Evolutionary conservation across 2,797 vertebrate species (phyloP), one percentile per base, ranked within the genome.

Genomic region (Silurus lanzhouensis): DNA sequence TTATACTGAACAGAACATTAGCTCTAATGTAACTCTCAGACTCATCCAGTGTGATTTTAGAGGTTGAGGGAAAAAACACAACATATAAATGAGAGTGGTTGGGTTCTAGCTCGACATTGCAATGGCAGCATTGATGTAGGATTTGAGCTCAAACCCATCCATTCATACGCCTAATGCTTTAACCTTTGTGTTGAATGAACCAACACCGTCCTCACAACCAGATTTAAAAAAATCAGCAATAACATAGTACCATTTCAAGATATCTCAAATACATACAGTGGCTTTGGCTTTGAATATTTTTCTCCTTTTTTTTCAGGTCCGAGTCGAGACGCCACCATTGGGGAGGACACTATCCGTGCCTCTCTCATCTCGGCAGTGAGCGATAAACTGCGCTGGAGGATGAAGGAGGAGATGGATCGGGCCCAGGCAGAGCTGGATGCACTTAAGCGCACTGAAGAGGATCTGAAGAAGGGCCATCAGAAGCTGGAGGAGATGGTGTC

Each of bases 341-440:
- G 97, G 0, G 98, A 99, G 90, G 98, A 99, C 92, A 99, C 97
- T 72, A 99, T 99, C 88, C 96, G 98, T 0, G 98, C 98, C 0
- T 99, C 98, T 72, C 96, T 99, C 67, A 98, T 99, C 88, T 99
- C 98, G 0, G 98, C 98, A 0, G 98, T 99, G 88, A 99, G 97
- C 4, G 98, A 99, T 92, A 99, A 99, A 88, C 93, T 99, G 86
- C 95, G 98, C 87, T 99, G 98, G 98, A 95, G 98, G 85, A 99
- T 99, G 98, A 99, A 99, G 88, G 98, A 99, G 89, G 98, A 99
- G 92, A 99, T 99, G 97, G 98, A 99, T 92, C 95, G 98, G 57
- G 98, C 98, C 0, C 98, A 99, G 83, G 98, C 98, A 0, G 98
- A 99, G 90, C 96, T 99, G 88, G 98, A 99, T 4, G 98, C 98